phyloP scores from a whole-genome alignment of 2,113 vertebrate genomes.

The Ailuropoda melanoleuca region DNA sequence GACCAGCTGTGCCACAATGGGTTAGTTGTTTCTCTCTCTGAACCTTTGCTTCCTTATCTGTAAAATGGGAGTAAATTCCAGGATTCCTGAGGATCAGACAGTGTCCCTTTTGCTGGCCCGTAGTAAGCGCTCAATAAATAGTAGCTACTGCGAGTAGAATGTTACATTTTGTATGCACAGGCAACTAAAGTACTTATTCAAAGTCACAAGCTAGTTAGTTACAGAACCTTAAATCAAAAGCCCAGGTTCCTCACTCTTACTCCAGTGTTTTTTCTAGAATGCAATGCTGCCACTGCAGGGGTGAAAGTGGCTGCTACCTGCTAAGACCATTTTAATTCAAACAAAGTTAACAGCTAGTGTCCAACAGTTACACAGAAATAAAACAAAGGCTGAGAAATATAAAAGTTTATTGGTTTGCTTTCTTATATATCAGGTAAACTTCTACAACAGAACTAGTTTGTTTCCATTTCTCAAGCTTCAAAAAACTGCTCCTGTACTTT shows the following conservation, averaged over 20 bases:
- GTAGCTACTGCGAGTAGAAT: background rate
- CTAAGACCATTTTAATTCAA: background rate
- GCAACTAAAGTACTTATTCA: background rate
- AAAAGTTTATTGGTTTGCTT: background rate
- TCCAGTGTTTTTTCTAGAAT: background rate
- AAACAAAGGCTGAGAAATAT: background rate
- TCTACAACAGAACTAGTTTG: background rate
- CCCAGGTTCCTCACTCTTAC: background rate
- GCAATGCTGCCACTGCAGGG: background rate
- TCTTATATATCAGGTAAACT: background rate
- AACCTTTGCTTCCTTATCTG: background rate
- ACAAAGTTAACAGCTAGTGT: conserved; percentile 27
- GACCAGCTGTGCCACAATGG: background rate
- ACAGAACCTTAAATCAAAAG: background rate
- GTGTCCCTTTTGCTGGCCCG: background rate
- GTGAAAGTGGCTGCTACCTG: background rate
- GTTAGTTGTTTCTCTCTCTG: background rate
- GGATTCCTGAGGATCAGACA: background rate
- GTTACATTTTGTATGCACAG: background rate
- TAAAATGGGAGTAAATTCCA: background rate
- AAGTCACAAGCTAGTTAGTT: background rate
- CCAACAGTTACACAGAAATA: background rate
- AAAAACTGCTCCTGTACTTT: background rate
- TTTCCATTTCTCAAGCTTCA: background rate
- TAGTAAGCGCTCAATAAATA: background rate